phyloP scores from a whole-genome alignment of 2,797 vertebrate species.

The Enteromius fasciolatus region DNA sequence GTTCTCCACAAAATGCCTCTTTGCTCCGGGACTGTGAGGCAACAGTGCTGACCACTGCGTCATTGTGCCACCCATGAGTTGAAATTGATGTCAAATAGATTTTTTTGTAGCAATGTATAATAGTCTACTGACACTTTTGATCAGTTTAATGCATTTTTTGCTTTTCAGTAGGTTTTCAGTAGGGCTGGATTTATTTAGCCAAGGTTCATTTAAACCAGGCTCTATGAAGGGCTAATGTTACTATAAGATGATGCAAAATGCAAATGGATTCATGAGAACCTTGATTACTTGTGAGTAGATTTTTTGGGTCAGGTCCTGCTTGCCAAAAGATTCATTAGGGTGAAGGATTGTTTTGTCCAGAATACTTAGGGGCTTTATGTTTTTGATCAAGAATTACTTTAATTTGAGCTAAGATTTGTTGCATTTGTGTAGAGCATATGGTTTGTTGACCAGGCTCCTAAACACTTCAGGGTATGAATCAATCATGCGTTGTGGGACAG shows the following conservation, averaged over 20 bases:
- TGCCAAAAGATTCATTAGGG: constrained; percentile 31
- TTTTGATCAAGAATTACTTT: constrained; percentile 30
- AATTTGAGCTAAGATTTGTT: constrained; percentile 36
- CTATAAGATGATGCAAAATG: not conserved
- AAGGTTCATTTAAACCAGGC: not conserved
- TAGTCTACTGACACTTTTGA: not conserved
- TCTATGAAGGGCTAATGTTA: not conserved
- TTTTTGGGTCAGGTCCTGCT: constrained; percentile 16
- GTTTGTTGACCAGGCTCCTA: constrained; percentile 20
- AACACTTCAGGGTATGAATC: constrained; percentile 41
- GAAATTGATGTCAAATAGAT: not conserved
- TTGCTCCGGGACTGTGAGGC: not conserved
- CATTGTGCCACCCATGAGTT: not conserved
- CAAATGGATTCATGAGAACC: constrained; percentile 7
- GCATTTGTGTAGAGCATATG: constrained; percentile 34
- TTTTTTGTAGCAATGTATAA: not conserved
- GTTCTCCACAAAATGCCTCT: not conserved
- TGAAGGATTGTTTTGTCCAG: constrained; percentile 6
- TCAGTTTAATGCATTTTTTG: not conserved
- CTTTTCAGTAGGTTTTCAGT: not conserved
- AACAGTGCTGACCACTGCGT: not conserved
- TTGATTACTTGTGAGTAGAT: constrained; percentile 12
- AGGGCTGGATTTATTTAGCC: constrained; percentile 3
- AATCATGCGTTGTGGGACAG: constrained; percentile 36
- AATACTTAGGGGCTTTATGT: constrained; percentile 14